Conservation (phyloP, 2,888 invertebrate genomes). For the Drosophila helvetica region DNA sequence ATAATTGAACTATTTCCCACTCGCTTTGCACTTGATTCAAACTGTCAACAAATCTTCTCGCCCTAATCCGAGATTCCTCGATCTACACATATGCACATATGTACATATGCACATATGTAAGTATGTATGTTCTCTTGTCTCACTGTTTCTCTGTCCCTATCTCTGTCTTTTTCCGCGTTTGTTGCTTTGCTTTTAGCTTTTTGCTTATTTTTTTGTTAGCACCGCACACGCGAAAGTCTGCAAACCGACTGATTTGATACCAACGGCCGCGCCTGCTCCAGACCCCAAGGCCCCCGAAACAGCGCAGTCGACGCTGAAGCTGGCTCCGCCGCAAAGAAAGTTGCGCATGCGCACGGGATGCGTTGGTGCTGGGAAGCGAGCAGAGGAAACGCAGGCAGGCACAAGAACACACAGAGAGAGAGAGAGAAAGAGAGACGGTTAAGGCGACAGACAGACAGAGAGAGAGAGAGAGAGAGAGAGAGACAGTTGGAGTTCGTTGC, state of each 20-base stretch:
- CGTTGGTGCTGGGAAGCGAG: constrained; percentile 26
- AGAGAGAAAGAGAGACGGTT: constrained; percentile 16
- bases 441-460: constrained; percentile 50
- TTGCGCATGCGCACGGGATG: constrained; percentile 64
- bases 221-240: constrained; percentile 81
- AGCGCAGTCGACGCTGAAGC: constrained; percentile 24
- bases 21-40: constrained; percentile 58
- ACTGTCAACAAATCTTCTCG: constrained; percentile 78
- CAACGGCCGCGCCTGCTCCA: constrained; percentile 28
- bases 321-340: constrained; percentile 50
- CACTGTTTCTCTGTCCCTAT: constrained; percentile 11
- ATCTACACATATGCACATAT: constrained; percentile 5
- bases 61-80: constrained; percentile 48
- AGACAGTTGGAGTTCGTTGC: constrained; percentile 49
- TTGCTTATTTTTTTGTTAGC: constrained; percentile 38
- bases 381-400: constrained; percentile 18
- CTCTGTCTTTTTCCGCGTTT: constrained; percentile 6
- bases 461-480: constrained; percentile 33
- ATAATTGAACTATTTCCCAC: constrained; percentile 50
- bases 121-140: constrained; percentile 39
- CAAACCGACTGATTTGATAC: constrained; percentile 72
- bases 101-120: constrained; percentile 10
- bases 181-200: constrained; percentile 11
- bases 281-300: constrained; percentile 28
- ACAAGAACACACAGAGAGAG: constrained; percentile 57